Evolutionary conservation across 53 echinoderm and acorn worm genomes (phyloP).

Genomic region (Holothuria scabra): DNA sequence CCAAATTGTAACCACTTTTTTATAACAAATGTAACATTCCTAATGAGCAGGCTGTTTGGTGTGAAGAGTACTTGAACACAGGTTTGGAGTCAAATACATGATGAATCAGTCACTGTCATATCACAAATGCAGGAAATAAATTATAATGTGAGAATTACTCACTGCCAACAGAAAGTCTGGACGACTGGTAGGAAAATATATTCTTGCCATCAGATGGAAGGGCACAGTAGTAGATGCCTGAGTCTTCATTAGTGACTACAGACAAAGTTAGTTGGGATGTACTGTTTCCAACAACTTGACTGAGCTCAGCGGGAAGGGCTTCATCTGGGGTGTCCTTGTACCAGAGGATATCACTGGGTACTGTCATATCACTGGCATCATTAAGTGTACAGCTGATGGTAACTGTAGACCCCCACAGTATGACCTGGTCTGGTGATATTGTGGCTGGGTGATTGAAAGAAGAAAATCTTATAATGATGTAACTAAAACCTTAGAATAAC

Average conservation of each 20-base stretch:
- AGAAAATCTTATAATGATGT: too few relatives aligned
- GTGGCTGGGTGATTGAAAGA: background rate
- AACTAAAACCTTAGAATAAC: too few relatives aligned
- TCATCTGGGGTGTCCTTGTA: slow-evolving; percentile 31
- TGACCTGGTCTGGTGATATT: slow-evolving; percentile 23
- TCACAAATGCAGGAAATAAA: background rate
- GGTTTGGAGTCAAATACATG: too few relatives aligned
- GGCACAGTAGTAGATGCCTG: slow-evolving; percentile 37
- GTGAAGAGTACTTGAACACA: too few relatives aligned
- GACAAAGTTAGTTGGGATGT: slow-evolving; percentile 13
- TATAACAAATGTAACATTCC: too few relatives aligned
- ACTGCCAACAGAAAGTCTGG: slow-evolving; percentile 19
- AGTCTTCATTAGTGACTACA: slow-evolving; percentile 13
- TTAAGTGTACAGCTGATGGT: background rate
- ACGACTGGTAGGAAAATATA: background rate
- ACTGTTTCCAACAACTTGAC: background rate
- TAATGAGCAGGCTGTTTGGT: too few relatives aligned
- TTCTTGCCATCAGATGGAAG: slow-evolving; percentile 43
- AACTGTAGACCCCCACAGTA: slow-evolving; percentile 10
- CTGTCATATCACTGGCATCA: background rate
- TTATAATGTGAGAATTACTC: background rate
- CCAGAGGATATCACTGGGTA: slow-evolving; percentile 2
- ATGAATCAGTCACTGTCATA: too few relatives aligned
- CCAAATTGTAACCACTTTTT: too few relatives aligned
- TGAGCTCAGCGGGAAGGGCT: slow-evolving; percentile 7